phyloP scores from a whole-genome alignment of 2,888 invertebrate genomes.

The Acrocyrtus sp. region DNA sequence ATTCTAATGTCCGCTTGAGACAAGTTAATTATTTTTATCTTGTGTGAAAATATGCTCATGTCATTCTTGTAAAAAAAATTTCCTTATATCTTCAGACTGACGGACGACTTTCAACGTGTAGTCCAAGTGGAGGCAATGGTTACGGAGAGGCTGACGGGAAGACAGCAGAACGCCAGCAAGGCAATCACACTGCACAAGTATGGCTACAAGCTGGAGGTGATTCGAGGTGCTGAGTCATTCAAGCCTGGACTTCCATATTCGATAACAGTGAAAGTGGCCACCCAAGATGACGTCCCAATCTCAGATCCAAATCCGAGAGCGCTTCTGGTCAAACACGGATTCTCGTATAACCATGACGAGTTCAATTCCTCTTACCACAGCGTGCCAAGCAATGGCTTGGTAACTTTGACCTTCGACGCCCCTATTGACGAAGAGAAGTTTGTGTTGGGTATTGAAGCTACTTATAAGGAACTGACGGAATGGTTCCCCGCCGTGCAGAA shows the following conservation, averaged over 20 bases:
- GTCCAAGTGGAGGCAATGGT: slow-evolving; percentile 88
- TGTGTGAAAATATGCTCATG: neutral
- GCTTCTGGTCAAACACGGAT: slow-evolving; percentile 73
- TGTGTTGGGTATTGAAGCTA: slow-evolving; percentile 81
- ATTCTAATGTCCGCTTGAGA: slow-evolving; percentile 13
- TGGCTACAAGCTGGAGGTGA: slow-evolving; percentile 79
- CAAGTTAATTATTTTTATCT: neutral
- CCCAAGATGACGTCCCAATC: slow-evolving; percentile 77
- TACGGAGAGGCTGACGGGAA: slow-evolving; percentile 87
- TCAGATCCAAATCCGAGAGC: slow-evolving; percentile 63
- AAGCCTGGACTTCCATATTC: slow-evolving; percentile 88
- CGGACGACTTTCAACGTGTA: slow-evolving; percentile 82
- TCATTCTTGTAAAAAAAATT: neutral
- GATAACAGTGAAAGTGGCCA: slow-evolving; percentile 80
- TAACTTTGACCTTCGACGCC: slow-evolving; percentile 73
- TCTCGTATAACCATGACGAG: slow-evolving; percentile 71
- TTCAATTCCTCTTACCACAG: slow-evolving; percentile 69
- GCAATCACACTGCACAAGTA: slow-evolving; percentile 81
- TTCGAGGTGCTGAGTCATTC: slow-evolving; percentile 86
- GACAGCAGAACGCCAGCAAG: slow-evolving; percentile 82
- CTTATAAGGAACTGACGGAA: slow-evolving; percentile 82
- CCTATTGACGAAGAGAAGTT: slow-evolving; percentile 72
- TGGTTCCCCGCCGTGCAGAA: slow-evolving; percentile 79
- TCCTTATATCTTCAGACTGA: slow-evolving; percentile 72
- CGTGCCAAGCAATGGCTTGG: slow-evolving; percentile 74